Conservation (phyloP, 30 jellyfish, hydroid and myxozoan genomes). For the Hydra vulgaris region DNA sequence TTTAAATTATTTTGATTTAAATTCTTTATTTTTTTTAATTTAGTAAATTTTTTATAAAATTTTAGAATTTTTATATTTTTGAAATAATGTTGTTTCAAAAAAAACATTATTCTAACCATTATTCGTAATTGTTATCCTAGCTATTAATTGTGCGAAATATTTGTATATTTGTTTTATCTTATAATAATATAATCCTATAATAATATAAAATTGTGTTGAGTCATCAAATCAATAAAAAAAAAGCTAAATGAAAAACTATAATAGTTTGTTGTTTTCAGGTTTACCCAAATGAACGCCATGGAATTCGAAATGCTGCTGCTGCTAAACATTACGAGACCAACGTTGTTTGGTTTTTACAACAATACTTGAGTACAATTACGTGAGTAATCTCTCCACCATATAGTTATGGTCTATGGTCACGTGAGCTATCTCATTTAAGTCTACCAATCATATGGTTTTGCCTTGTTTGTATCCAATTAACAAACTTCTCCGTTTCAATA, state of each 20-base stretch:
- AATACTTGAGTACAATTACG: slow-evolving; percentile 18
- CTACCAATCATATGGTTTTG: background rate
- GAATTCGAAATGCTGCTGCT: slow-evolving; percentile 63
- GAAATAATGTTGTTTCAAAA: background rate
- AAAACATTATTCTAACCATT: too few relatives aligned
- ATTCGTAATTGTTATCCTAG: too few relatives aligned
- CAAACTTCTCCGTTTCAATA: background rate
- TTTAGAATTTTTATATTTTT: background rate
- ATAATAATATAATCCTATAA: too few relatives aligned
- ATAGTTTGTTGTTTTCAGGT: too few relatives aligned
- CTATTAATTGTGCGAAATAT: too few relatives aligned
- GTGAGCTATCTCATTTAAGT: background rate
- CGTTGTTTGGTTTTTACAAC: slow-evolving; percentile 57
- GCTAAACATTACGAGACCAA: slow-evolving; percentile 83
- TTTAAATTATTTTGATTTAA: background rate
- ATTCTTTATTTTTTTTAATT: background rate
- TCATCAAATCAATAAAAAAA: too few relatives aligned
- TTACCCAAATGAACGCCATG: slow-evolving; percentile 85
- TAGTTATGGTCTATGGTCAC: too few relatives aligned
- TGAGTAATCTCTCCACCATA: background rate
- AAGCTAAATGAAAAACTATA: too few relatives aligned
- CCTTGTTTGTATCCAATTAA: background rate
- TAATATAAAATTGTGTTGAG: too few relatives aligned
- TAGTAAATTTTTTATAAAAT: background rate
- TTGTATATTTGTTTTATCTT: too few relatives aligned